Conservation (phyloP, 2,888 invertebrate genomes). For the Byasa hedistus region DNA sequence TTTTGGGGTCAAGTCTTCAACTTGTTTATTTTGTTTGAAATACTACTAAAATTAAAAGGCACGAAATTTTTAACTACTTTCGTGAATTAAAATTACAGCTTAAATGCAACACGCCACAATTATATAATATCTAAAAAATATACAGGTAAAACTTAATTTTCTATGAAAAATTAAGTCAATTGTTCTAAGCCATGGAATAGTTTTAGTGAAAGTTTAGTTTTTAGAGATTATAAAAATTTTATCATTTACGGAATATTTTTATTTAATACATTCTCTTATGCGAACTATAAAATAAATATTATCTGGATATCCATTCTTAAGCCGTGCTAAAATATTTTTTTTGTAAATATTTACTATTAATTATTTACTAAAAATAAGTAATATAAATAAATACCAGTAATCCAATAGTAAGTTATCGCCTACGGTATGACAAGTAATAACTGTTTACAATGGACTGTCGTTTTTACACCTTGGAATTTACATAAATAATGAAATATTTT, state of each 20-base stretch:
- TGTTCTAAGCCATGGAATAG: too few relatives aligned
- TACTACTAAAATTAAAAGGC: background rate
- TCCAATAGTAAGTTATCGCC: slow-evolving; percentile 7
- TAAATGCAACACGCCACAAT: background rate
- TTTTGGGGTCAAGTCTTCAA: background rate
- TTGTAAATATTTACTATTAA: background rate
- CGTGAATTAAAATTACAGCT: background rate
- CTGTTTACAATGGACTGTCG: background rate
- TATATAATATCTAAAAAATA: too few relatives aligned
- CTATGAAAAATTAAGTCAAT: too few relatives aligned
- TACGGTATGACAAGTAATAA: slow-evolving; percentile 3
- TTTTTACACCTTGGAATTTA: slow-evolving; percentile 4
- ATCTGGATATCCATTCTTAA: background rate
- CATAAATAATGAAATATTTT: background rate
- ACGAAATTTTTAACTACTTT: background rate
- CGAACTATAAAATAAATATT: too few relatives aligned
- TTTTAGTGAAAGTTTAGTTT: too few relatives aligned
- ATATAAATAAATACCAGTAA: slow-evolving; percentile 4
- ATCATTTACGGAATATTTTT: too few relatives aligned
- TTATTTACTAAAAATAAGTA: too few relatives aligned
- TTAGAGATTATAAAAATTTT: too few relatives aligned
- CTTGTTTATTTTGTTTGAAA: background rate
- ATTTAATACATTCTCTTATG: too few relatives aligned
- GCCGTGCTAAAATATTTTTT: background rate
- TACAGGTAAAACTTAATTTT: too few relatives aligned